phyloP scores from a whole-genome alignment of 2,888 invertebrate species.

The Netelia virgata region DNA sequence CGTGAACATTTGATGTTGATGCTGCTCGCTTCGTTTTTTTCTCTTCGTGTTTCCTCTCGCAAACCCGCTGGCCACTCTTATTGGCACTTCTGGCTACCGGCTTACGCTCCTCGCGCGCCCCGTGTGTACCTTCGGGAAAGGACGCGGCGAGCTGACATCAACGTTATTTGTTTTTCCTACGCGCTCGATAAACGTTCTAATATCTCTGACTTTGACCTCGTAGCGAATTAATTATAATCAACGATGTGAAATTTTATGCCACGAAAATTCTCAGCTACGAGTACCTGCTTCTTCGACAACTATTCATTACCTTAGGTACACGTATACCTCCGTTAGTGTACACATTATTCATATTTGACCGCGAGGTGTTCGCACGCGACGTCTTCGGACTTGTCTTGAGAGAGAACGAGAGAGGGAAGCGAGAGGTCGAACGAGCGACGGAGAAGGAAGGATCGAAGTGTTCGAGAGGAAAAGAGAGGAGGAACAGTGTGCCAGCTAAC shows the following conservation, averaged over 20 bases:
- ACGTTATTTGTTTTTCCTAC: no score
- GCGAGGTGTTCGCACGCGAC: constrained; percentile 60
- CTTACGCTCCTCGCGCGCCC: constrained; percentile 23
- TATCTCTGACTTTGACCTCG: not conserved
- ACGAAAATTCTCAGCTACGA: constrained; percentile 27
- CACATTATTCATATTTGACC: constrained; percentile 48
- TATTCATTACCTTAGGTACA: constrained; percentile 49
- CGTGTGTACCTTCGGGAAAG: no score
- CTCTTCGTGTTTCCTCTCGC: constrained; percentile 20
- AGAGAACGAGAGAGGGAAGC: no score
- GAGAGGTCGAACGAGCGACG: constrained; percentile 1
- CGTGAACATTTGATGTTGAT: constrained; percentile 61
- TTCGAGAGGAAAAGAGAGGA: constrained; percentile 40
- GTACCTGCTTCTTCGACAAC: constrained; percentile 32
- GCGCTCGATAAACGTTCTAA: not conserved
- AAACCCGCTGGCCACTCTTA: constrained; percentile 62
- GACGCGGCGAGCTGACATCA: no score
- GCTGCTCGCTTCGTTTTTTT: constrained; percentile 37
- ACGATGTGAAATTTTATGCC: not conserved
- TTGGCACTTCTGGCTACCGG: constrained; percentile 62
- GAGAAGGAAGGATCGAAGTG: constrained; percentile 4
- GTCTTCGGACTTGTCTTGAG: not conserved
- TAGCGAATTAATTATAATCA: no score
- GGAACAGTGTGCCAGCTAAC: constrained; percentile 70
- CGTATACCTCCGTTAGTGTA: constrained; percentile 35